Evolutionary conservation across 92 coral and sea anemone genomes (phyloP).

Genomic region (Heteractis magnifica): DNA sequence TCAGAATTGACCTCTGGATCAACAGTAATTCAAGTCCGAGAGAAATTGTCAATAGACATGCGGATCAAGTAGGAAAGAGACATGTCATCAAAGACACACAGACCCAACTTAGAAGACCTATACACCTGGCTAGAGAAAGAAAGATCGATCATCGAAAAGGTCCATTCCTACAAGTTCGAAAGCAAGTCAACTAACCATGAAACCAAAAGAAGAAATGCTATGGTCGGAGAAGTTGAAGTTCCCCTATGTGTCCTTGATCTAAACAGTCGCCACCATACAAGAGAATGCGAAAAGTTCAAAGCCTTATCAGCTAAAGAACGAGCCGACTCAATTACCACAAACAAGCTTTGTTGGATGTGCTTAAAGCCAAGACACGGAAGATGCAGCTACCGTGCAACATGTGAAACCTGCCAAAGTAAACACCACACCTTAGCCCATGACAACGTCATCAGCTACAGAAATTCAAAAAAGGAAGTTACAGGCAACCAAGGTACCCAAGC

Average conservation of each 20-base stretch:
- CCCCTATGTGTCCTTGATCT: no score
- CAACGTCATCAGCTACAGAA: no score
- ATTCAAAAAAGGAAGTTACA: no score
- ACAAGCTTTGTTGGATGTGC: conserved; percentile 23
- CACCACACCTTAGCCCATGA: no score
- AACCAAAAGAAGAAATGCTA: no score
- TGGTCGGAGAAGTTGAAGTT: no score
- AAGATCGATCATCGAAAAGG: background rate
- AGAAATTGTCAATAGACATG: background rate
- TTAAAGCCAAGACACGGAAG: conserved; percentile 1
- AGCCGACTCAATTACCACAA: background rate
- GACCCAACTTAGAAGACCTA: conserved; percentile 2
- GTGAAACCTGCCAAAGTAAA: no score
- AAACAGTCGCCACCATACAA: no score
- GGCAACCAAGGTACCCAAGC: no score
- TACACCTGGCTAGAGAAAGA: conserved; percentile 3
- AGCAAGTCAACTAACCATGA: no score
- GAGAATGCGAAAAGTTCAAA: background rate
- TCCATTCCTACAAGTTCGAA: no score
- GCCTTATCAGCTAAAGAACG: background rate
- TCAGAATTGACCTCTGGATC: background rate
- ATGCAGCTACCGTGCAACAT: background rate
- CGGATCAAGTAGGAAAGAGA: conserved; percentile 14
- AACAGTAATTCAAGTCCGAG: background rate
- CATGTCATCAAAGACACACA: background rate